Base-by-base conservation (phyloP, 2,113 vertebrate species). In the Delphinus delphis region DNA sequence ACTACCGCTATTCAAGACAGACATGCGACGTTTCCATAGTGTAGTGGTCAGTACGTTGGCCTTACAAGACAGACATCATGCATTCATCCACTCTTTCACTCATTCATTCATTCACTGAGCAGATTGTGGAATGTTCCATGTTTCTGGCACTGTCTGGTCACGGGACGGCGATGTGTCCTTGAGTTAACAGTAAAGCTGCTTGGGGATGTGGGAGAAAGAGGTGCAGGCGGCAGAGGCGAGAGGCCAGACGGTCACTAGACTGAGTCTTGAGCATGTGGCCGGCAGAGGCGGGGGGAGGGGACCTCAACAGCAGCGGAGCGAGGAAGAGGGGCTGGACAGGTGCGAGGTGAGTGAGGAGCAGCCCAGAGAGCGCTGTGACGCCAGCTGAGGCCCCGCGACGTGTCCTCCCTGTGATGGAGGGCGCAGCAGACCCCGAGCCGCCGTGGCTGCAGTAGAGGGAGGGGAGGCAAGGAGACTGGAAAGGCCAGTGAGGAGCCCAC, bases 221-320 rank as follows among this genome's bases (percentile, higher is more conserved):
- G 12, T 13, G 31, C 14, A 18, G 55, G 9, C 6, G 11, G n/a
- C n/a, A 23, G 17, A 67, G 1, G 15, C 4, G 1, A 14, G 47
- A 26, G 4, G 20, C 2, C 13, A 12, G 23, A 1, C 2, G 31
- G 18, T 33, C 79, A 50, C 44, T 63, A 25, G 58, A n/a, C n/a
- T 90, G 41, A 55, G 47, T 13, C 26, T 74, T n/a, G 44, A 67
- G 10, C 10, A 38, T 7, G 12, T 53, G 63, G 21, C 15, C 67
- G 14, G 38, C 36, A 71, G 31, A 53, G 6, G 31, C 6, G 7
- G 33, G 23, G 18, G 17, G 50, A 8, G 3, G 26, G 50, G 14
- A 26, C 14, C 20, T 63, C 41, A 36, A 26, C 6, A 38, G 5
- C 53, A 60, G 2, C 33, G 85, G 33, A 90, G 38, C 4, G 71